Conservation (phyloP, 2,113 vertebrate genomes). For the Shinisaurus crocodilurus region DNA sequence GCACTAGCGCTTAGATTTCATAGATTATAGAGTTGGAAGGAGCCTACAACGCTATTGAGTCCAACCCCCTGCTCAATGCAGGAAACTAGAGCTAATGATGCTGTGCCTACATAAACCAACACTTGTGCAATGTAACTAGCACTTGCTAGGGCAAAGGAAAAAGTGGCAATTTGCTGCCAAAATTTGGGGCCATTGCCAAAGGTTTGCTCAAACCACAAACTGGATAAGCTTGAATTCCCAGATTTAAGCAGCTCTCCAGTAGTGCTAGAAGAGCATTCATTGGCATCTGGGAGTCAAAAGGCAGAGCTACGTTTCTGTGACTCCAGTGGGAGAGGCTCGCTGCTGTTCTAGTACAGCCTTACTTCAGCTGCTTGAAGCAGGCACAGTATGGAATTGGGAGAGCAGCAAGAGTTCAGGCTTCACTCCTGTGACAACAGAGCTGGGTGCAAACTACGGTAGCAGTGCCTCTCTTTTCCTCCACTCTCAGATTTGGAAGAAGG, state of each 20-base stretch:
- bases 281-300: neutral
- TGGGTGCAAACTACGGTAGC: neutral
- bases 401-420: neutral
- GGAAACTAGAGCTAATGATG: too few relatives aligned
- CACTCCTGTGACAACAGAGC: neutral
- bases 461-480: neutral
- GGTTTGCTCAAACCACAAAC: neutral
- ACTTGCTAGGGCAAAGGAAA: too few relatives aligned
- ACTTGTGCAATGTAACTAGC: too few relatives aligned
- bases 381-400: neutral
- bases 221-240: neutral
- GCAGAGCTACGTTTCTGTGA: neutral
- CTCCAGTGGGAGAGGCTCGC: neutral
- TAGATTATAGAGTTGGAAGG: too few relatives aligned
- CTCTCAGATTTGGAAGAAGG: neutral
- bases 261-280: neutral
- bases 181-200: neutral
- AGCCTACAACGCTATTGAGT: too few relatives aligned
- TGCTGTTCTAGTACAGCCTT: neutral
- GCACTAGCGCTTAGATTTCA: too few relatives aligned
- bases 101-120: too few relatives aligned
- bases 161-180: neutral
- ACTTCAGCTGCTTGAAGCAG: neutral
- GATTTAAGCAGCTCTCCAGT: neutral
- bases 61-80: too few relatives aligned